Percentiles rank a stretch among this genome's conserved stretches.
phyloP scores from a whole-genome alignment of 2,797 vertebrate genomes.

The Sphaeramia orbicularis region DNA sequence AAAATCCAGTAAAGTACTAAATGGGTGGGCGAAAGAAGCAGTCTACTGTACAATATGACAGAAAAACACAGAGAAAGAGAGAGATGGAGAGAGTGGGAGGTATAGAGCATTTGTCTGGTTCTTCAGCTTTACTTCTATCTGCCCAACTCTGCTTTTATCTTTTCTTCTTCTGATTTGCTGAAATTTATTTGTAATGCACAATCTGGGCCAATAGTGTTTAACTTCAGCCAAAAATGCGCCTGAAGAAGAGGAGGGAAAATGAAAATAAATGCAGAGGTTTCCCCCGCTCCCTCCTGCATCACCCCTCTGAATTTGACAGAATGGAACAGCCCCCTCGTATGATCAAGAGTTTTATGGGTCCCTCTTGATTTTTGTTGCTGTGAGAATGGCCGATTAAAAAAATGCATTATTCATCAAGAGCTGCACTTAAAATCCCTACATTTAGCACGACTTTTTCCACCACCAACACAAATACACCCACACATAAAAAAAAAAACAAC shows the following conservation, averaged over 20 bases:
- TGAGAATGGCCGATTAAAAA: slow-evolving; percentile 33
- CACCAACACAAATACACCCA: slow-evolving; percentile 67
- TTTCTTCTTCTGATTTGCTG: slow-evolving; percentile 21
- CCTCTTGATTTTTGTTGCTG: slow-evolving; percentile 52
- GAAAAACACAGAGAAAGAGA: slow-evolving; percentile 31
- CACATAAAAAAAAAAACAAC: slow-evolving; percentile 49
- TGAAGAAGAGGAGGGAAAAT: slow-evolving; percentile 9
- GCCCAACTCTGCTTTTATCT: slow-evolving; percentile 14
- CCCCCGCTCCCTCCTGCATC: background rate
- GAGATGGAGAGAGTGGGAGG: slow-evolving; percentile 30
- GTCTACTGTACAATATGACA: slow-evolving; percentile 38
- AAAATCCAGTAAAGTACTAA: slow-evolving; percentile 56
- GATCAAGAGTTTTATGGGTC: slow-evolving; percentile 38
- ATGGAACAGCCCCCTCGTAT: slow-evolving; percentile 51
- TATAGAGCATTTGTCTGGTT: slow-evolving; percentile 40
- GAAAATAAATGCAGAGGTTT: background rate
- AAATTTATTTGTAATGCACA: background rate
- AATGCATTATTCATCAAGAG: slow-evolving; percentile 67
- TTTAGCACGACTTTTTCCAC: slow-evolving; percentile 51
- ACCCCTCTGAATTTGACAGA: slow-evolving; percentile 31
- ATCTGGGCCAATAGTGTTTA: slow-evolving; percentile 25
- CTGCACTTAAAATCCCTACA: slow-evolving; percentile 48
- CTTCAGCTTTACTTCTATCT: slow-evolving; percentile 29
- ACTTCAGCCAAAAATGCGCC: slow-evolving; percentile 11
- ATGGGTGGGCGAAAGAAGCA: slow-evolving; percentile 62